Base-by-base conservation (phyloP, 2,888 invertebrate species). In the Nemotelus nigrinus region DNA sequence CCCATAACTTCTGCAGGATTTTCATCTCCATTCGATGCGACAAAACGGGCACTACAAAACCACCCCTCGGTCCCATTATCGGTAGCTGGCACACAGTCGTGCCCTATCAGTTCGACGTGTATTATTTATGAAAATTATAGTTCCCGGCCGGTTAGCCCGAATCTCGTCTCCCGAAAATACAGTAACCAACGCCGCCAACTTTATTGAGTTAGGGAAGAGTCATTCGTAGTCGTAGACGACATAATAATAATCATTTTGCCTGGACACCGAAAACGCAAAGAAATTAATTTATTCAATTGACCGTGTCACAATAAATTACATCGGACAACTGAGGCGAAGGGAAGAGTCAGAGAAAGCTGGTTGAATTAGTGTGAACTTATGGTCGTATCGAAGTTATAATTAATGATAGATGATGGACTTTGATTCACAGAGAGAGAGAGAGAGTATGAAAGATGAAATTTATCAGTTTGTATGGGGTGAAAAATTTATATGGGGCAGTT, bases 231-330 rank as follows among this genome's bases (percentile, higher is more conserved):
- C 60, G 41, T 60, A 25, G 67, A 5, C 39, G 39, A 43, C 53
- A 70, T 43, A 70, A 67, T 25, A 25, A 25, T 55, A 53, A 70
- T 70, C 55, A 70, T 70, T 70, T 55, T 43, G 70, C 55, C 50
- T 25, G 53, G 70, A 43, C 70, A 25, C 25, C 25, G 43, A 55
- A 55, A 70, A 53, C 44, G 53, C 70, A 55, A 55, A 55, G 70
- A 70, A 70, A 70, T 70, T 70, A 70, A 70, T 70, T 70, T 70
- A 70, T 70, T 70, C 70, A 70, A 70, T 70, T 70, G 70, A 70
- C 70, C 70, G 70, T 70, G 70, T 70, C 70, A 70, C 70, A 53
- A 53, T 70, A 70, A 55, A 70, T 70, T 70, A 70, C 55, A 55
- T 10, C 55, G 55, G 25, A 25, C 25, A 25, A 25, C 25, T 25